Evolutionary conservation across 2,888 invertebrate species (phyloP), one percentile per base, ranked within the genome.

Genomic region (Diaprepes abbreviatus): DNA sequence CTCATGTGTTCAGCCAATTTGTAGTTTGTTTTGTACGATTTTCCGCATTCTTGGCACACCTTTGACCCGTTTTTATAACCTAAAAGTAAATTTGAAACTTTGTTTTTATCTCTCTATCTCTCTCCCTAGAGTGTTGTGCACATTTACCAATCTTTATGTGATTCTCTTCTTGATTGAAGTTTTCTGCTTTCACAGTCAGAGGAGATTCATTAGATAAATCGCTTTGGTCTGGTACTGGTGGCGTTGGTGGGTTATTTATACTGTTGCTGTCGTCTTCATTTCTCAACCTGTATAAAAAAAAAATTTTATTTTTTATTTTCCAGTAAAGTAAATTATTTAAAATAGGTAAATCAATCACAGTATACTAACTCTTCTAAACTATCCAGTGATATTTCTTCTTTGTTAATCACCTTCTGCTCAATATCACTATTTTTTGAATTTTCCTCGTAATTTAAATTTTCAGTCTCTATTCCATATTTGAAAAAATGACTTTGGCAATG

Each of bases 1-100:
- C 88, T 80, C 88, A 88, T 87, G 75, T 89, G 88, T 74, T 88
- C 87, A 28, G 85, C 82, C n/a, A 89, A 76, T 78, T 89, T 89
- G 74, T 89, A 89, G 79, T 89, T 89, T 0, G 88, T 87, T 70
- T 87, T 85, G 75, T 88, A 89, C 21, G 85, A 83, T 77, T 89
- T 89, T 0, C 88, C 88, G 70, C 89, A 89, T 33, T 87, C 86
- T 9, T 82, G 80, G 74, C 89, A 89, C 28, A 67, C 62, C 36
- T 72, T 69, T 2, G 35, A 43, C 6, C 28, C 40, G 9, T 36
- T 58, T 35, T 66, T 58, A 0, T 6, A 21, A 14, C 21, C 55
- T 55, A 14, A n/a, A n/a, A n/a, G n/a, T n/a, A n/a, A n/a, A n/a
- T n/a, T n/a, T n/a, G n/a, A n/a, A n/a, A n/a, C n/a, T n/a, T n/a